These are phyloP conservation scores for Berghia stephanieae DNA, from an alignment of 1,140 invertebrate genomes.

Conservation along the genomic window DNA sequence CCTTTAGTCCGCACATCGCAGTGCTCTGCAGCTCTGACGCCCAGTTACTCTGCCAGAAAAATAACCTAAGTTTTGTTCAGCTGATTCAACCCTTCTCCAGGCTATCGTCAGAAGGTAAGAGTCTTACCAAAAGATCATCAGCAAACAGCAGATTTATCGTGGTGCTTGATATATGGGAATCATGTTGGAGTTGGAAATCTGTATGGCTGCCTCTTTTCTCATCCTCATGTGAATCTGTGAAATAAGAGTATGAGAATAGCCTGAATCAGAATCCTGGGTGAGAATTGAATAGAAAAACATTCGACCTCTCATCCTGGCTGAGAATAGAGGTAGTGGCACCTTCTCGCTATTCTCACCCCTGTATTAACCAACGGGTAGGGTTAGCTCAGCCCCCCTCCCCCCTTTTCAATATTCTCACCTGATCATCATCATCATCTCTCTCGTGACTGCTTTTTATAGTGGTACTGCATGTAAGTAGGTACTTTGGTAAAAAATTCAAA, in stretches of 20 bases:
- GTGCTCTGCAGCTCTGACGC: slow-evolving; percentile 83
- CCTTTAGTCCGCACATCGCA: slow-evolving; percentile 89
- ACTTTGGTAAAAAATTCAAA: too few species aligned
- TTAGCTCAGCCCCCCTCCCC: too few species aligned
- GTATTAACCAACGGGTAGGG: too few species aligned
- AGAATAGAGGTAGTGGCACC: too few species aligned
- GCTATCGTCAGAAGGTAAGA: slow-evolving; percentile 79
- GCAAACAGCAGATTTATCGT: not conserved
- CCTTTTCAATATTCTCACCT: too few species aligned
- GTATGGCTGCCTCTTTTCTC: slow-evolving; percentile 1
- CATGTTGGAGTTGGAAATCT: not conserved
- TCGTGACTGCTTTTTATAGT: too few species aligned
- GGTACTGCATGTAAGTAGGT: too few species aligned
- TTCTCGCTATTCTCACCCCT: too few species aligned
- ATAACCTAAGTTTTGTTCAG: slow-evolving; percentile 90
- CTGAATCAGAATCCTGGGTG: not conserved
- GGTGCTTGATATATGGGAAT: not conserved
- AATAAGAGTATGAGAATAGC: not conserved
- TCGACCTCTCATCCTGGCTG: too few species aligned
- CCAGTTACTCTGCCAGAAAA: slow-evolving; percentile 85
- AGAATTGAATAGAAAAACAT: too few species aligned
- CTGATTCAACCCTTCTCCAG: slow-evolving; percentile 89
- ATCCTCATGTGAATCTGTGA: not conserved
- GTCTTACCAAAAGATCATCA: not conserved
- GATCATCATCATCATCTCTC: too few species aligned